phyloP scores from a whole-genome alignment of 2,113 vertebrate species.

The Desmodus rotundus region DNA sequence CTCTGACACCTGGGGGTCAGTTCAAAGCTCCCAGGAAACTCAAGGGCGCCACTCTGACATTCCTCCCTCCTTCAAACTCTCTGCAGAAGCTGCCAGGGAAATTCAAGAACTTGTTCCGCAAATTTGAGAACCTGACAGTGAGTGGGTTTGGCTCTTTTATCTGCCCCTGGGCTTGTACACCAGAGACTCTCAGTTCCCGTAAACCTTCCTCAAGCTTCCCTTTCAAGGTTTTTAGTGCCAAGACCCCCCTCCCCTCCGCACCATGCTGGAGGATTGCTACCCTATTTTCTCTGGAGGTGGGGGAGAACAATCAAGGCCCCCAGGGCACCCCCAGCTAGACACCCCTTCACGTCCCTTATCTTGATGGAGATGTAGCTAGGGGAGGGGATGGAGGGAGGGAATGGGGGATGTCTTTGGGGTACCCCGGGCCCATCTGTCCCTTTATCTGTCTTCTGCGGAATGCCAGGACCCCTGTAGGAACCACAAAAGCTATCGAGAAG shows the following conservation, averaged over 20 bases:
- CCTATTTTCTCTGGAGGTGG: not conserved
- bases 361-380: not conserved
- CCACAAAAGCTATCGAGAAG: slow-evolving; percentile 95
- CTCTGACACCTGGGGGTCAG: not conserved
- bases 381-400: not conserved
- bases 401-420: not conserved
- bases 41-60: not conserved
- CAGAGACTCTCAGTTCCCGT: not conserved
- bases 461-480: slow-evolving; percentile 94
- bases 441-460: not conserved
- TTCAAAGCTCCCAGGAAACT: not conserved
- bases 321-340: not conserved
- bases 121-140: slow-evolving; percentile 94
- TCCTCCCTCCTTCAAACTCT: slow-evolving; percentile 20
- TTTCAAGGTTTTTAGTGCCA: not conserved
- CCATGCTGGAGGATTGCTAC: not conserved
- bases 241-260: not conserved
- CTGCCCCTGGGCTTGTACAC: not conserved
- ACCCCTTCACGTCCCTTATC: not conserved
- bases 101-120: slow-evolving; percentile 96
- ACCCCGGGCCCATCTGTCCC: not conserved
- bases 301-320: not conserved
- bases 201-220: not conserved
- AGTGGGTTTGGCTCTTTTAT: slow-evolving; percentile 69
- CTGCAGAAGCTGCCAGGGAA: slow-evolving; percentile 95